phyloP scores from a whole-genome alignment of 2,888 invertebrate genomes.

The Parascotia fuliginaria region DNA sequence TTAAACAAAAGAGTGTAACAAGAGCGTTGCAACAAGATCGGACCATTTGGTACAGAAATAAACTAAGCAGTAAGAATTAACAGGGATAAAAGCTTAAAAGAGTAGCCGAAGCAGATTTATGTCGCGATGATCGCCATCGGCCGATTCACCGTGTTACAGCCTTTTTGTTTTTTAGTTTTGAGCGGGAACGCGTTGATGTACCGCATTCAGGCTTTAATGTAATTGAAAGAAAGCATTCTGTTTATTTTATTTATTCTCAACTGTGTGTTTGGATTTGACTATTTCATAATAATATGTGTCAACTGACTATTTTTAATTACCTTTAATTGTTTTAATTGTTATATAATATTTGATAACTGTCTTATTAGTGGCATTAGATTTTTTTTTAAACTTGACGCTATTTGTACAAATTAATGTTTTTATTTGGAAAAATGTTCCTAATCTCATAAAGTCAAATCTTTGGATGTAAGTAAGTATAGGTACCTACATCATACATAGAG shows the following conservation, averaged over 20 bases:
- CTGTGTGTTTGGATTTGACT: not conserved
- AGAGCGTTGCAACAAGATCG: slow-evolving; percentile 76
- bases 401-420: no score
- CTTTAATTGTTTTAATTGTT: no score
- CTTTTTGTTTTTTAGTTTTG: slow-evolving; percentile 72
- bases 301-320: no score
- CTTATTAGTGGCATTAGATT: no score
- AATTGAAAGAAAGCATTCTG: slow-evolving; percentile 26
- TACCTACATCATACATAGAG: not conserved
- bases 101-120: slow-evolving; percentile 85
- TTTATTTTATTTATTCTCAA: not conserved
- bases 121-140: slow-evolving; percentile 82
- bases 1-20: slow-evolving; percentile 81
- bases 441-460: no score
- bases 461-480: no score
- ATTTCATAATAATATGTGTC: no score
- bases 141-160: slow-evolving; percentile 73
- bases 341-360: no score
- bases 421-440: no score
- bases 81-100: slow-evolving; percentile 84
- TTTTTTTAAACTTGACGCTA: no score
- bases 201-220: slow-evolving; percentile 42
- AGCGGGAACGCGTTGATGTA: slow-evolving; percentile 61
- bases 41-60: slow-evolving; percentile 81
- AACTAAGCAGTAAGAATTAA: slow-evolving; percentile 86